These are phyloP conservation scores for Donacobius atricapilla DNA, from an alignment of 2,113 vertebrate species.

Conservation along the genomic window DNA sequence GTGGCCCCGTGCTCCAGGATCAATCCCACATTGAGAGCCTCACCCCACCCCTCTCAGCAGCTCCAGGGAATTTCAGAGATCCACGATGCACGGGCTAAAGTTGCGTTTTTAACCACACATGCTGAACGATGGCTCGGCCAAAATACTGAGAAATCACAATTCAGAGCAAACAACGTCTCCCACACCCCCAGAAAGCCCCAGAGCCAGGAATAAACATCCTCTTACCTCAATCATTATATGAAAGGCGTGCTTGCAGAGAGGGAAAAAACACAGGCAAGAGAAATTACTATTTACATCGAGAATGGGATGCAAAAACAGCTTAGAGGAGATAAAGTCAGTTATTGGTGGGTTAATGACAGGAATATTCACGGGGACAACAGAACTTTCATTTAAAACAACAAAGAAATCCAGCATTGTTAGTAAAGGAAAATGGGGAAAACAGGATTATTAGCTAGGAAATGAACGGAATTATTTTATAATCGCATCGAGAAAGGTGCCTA, in stretches of 20 bases:
- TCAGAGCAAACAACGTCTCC: conserved; percentile 33
- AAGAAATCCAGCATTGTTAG: not conserved
- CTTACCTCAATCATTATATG: conserved; percentile 99
- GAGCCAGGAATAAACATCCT: conserved; percentile 77
- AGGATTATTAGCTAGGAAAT: not conserved
- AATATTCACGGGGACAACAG: not conserved
- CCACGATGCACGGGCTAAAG: not conserved
- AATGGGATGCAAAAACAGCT: conserved; percentile 72
- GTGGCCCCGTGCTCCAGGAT: fast-evolving
- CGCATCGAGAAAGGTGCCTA: fast-evolving
- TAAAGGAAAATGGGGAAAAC: not conserved
- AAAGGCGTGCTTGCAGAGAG: conserved; percentile 96
- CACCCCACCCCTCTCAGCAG: not conserved
- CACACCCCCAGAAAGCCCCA: conserved; percentile 60
- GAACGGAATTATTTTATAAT: not conserved
- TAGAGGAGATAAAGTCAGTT: not conserved
- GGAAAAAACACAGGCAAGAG: conserved; percentile 85
- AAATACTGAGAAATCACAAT: not conserved
- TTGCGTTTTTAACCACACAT: not conserved
- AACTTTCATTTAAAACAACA: not conserved
- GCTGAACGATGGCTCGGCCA: not conserved
- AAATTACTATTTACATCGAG: conserved; percentile 84
- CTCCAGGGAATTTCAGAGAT: not conserved
- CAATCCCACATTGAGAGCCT: not conserved
- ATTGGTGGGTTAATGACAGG: not conserved